These are phyloP conservation scores for Tridacna gigas DNA, from an alignment of 2,888 invertebrate genomes.

Conservation along the genomic window DNA sequence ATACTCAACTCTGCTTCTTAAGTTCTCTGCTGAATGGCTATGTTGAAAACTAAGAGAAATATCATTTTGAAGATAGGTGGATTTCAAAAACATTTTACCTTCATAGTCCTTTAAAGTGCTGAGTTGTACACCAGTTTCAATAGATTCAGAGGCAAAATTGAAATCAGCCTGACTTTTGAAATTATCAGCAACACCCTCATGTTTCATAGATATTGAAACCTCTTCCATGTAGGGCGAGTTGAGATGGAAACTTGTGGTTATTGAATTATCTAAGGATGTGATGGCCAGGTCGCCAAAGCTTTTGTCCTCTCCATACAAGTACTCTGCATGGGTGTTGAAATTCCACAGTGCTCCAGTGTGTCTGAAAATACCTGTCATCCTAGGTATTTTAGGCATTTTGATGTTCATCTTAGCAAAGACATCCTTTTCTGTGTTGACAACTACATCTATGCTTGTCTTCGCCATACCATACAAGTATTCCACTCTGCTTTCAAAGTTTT, in stretches of 20 bases:
- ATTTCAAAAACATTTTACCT: conserved; percentile 37
- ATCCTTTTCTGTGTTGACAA: neutral
- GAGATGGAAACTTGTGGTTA: conserved; percentile 14
- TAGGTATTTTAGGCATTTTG: neutral
- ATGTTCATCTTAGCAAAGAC: neutral
- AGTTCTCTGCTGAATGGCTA: conserved; percentile 33
- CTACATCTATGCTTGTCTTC: conserved; percentile 61
- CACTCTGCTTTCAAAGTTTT: conserved; percentile 45
- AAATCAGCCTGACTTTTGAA: neutral
- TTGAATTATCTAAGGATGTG: neutral
- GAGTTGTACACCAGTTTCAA: conserved; percentile 18
- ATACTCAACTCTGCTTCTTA: conserved; percentile 42
- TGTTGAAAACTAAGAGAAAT: conserved; percentile 49
- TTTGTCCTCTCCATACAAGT: conserved; percentile 19
- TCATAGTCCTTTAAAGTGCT: conserved; percentile 10
- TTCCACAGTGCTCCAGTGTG: conserved; percentile 21
- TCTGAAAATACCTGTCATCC: conserved; percentile 10
- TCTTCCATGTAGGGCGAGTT: conserved; percentile 23
- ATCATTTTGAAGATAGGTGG: conserved; percentile 36
- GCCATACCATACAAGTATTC: conserved; percentile 45
- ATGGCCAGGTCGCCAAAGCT: conserved; percentile 16
- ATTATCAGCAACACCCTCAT: neutral
- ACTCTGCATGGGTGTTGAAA: conserved; percentile 25
- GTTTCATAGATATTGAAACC: conserved; percentile 1
- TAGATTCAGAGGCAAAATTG: neutral